Evolutionary conservation across 1,140 invertebrate genomes (phyloP).

Genomic region (Paralvinella palmiformis): DNA sequence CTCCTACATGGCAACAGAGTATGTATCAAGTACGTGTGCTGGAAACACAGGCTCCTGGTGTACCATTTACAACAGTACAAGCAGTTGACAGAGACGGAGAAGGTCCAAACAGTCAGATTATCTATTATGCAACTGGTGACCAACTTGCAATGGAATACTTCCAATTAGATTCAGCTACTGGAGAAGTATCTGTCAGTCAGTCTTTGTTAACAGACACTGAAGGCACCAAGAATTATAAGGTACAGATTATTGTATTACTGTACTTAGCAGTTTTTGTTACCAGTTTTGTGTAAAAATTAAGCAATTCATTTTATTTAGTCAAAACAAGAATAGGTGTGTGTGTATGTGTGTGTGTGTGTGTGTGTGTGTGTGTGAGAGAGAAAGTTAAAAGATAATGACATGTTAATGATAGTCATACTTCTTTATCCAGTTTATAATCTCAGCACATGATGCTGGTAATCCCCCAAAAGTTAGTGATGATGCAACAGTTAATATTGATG

Average conservation of each 20-base stretch:
- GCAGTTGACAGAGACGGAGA: slow-evolving; percentile 8
- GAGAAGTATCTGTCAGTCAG: slow-evolving; percentile 14
- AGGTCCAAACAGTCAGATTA: slow-evolving; percentile 7
- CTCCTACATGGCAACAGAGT: slow-evolving; percentile 17
- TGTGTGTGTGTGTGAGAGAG: no score
- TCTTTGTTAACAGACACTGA: slow-evolving; percentile 1
- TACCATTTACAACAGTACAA: neutral
- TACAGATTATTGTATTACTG: no score
- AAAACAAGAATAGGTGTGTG: no score
- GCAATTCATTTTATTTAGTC: no score
- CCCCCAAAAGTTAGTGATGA: slow-evolving; percentile 6
- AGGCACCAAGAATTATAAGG: slow-evolving; percentile 6
- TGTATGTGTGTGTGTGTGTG: no score
- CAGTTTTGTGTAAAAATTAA: no score
- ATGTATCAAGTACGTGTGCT: neutral
- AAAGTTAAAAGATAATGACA: no score
- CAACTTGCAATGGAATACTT: slow-evolving; percentile 26
- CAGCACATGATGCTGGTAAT: slow-evolving; percentile 10
- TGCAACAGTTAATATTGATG: slow-evolving; percentile 28
- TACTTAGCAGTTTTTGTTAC: no score
- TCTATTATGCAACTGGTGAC: slow-evolving; percentile 20
- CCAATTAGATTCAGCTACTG: slow-evolving; percentile 24
- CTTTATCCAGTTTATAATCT: slow-evolving; percentile 1
- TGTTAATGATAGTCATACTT: no score
- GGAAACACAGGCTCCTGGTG: slow-evolving; percentile 10